A percentile compares a stretch with the other conserved stretches of the same genome.
phyloP scores from a whole-genome alignment of 2,888 invertebrate species.

The Amiota communis region DNA sequence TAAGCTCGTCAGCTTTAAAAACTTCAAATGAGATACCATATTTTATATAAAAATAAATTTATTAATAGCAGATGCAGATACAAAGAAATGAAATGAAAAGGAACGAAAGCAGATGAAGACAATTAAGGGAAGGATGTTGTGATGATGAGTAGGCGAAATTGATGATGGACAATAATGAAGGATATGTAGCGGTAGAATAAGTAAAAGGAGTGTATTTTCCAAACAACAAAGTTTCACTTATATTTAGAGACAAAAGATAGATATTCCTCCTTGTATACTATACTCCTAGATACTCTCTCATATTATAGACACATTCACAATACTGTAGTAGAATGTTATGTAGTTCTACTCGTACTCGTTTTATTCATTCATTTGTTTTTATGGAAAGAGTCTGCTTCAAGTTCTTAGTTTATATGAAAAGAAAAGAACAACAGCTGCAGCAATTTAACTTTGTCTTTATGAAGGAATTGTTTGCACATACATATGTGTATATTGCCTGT shows the following conservation, averaged over 20 bases:
- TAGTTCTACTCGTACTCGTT: too few relatives aligned
- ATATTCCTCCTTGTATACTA: too few relatives aligned
- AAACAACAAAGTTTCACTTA: too few relatives aligned
- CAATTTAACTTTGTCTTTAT: conserved; percentile 5
- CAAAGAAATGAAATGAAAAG: neutral
- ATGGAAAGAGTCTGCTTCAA: too few relatives aligned
- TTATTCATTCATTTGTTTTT: too few relatives aligned
- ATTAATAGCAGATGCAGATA: conserved; percentile 18
- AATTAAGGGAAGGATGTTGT: neutral
- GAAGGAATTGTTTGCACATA: neutral
- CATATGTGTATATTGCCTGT: neutral
- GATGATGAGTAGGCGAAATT: neutral
- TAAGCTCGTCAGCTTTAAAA: conserved; percentile 2
- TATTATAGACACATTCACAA: too few relatives aligned
- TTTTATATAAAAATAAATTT: conserved; percentile 14
- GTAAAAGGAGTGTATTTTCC: too few relatives aligned
- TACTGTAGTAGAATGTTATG: too few relatives aligned
- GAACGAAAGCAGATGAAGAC: conserved; percentile 5
- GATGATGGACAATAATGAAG: too few relatives aligned
- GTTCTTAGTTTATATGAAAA: neutral
- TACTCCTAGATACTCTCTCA: too few relatives aligned
- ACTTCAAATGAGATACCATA: conserved; percentile 6
- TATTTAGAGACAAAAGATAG: too few relatives aligned
- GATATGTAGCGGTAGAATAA: too few relatives aligned
- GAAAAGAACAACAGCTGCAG: conserved; percentile 14